A percentile compares a stretch with the other conserved stretches of the same genome.
phyloP scores from a whole-genome alignment of 2,113 vertebrate species.

The Onychostoma macrolepis region DNA sequence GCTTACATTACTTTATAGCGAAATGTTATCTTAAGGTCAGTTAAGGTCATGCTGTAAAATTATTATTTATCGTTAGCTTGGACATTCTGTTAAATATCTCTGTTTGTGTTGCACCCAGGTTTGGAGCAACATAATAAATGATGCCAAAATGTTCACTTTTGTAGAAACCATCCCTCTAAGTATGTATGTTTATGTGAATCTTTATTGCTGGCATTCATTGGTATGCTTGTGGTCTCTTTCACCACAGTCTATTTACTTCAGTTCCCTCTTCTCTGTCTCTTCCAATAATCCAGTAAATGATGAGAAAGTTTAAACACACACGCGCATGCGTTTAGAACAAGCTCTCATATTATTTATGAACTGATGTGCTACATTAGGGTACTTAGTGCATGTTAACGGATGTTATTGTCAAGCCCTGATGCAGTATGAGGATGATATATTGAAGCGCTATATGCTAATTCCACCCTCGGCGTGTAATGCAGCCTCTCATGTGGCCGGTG shows the following conservation, averaged over 20 bases:
- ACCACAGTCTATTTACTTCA: slow-evolving; percentile 14
- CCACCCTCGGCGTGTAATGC: slow-evolving; percentile 85
- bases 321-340: slow-evolving; percentile 92
- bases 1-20: too few relatives aligned
- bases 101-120: neutral
- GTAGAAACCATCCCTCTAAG: neutral
- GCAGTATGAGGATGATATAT: slow-evolving; percentile 95
- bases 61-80: neutral
- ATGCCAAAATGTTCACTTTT: neutral
- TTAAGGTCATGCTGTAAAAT: neutral
- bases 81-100: neutral
- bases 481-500: slow-evolving; percentile 84
- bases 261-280: slow-evolving; percentile 83
- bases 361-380: slow-evolving; percentile 99
- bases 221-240: slow-evolving; percentile 58
- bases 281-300: slow-evolving; percentile 99
- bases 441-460: slow-evolving; percentile 91
- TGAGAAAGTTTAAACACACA: slow-evolving; percentile 99
- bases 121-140: neutral
- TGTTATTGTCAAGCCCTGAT: slow-evolving; percentile 98
- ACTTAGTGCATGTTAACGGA: slow-evolving; percentile 99
- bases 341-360: slow-evolving; percentile 99
- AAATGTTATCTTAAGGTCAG: neutral
- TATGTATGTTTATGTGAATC: slow-evolving; percentile 10
- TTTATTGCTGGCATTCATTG: slow-evolving; percentile 74